Evolutionary conservation across 2,113 vertebrate genomes (phyloP), one percentile per base, ranked within the genome.

Genomic region (Gambusia holbrooki): DNA sequence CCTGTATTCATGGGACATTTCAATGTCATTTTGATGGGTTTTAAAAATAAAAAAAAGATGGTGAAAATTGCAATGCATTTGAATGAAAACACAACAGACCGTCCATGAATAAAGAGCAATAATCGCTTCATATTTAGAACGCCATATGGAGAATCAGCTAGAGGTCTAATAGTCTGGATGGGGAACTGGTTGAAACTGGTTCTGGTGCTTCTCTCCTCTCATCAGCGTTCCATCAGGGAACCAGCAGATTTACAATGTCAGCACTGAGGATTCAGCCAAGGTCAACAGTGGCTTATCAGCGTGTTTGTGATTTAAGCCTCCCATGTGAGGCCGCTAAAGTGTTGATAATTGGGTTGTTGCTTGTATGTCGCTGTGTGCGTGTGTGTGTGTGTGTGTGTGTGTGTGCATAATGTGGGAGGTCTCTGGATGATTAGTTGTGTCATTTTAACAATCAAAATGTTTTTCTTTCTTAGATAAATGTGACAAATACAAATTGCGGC

Each of bases 241-340:
- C 33, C 73, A 62, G 70, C 68, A 82, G 77, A 89, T 69, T 69
- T 66, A 75, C 62, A 76, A 54, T 12, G 76, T 85, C 80, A 89
- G 85, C 85, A 80, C 35, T 42, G 32, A 25, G 7, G 73, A 77
- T 86, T 58, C 19, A 27, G 48, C 66, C 76, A 82, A 89, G 83
- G 79, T 89, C 79, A 72, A 64, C 75, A 35, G 71, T 35, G 58
- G 69, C 81, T 89, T 75, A 80, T 84, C 72, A 68, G 37, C 15
- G 48, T 69, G 37, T 76, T 68, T 81, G 48, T 77, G 73, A 72
- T 67, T 61, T 84, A 69, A 68, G 73, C 42, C 69, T 83, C 71
- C 77, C 9, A 37, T 74, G 66, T 72, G 66, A 84, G 62, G 62
- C 4, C 27, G 33, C 69, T 74, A 71, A 70, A 76, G 81, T 75